phyloP scores from a whole-genome alignment of 2,113 vertebrate genomes.

The Perognathus longimembris region DNA sequence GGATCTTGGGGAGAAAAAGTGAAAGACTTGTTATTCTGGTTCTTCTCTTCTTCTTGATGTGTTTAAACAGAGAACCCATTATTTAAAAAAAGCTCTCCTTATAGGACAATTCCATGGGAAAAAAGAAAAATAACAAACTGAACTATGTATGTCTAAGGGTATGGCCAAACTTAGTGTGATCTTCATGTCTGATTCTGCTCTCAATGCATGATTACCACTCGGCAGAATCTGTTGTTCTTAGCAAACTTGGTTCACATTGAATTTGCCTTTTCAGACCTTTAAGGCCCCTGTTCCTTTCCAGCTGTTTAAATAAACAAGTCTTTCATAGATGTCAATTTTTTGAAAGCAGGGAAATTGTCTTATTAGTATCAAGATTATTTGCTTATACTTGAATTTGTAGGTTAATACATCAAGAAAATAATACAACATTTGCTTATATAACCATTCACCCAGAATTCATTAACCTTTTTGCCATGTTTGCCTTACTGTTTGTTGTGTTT shows the following conservation, averaged over 20 bases:
- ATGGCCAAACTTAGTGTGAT: neutral
- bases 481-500: neutral
- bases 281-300: neutral
- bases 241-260: neutral
- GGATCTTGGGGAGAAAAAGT: too few species aligned
- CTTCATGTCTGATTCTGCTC: neutral
- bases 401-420: neutral
- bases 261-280: neutral
- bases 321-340: neutral
- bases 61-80: conserved; percentile 3
- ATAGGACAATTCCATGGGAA: neutral
- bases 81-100: neutral
- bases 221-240: neutral
- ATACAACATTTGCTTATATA: neutral
- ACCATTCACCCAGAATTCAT: neutral
- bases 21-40: neutral
- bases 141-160: neutral
- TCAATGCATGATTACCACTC: neutral
- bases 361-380: neutral
- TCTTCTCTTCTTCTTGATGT: neutral
- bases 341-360: conserved; percentile 9
- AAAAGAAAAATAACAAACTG: neutral
- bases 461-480: neutral
- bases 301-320: neutral
- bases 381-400: conserved; percentile 36